phyloP scores from a whole-genome alignment of 2,797 vertebrate species.

The Ceryle rudis region DNA sequence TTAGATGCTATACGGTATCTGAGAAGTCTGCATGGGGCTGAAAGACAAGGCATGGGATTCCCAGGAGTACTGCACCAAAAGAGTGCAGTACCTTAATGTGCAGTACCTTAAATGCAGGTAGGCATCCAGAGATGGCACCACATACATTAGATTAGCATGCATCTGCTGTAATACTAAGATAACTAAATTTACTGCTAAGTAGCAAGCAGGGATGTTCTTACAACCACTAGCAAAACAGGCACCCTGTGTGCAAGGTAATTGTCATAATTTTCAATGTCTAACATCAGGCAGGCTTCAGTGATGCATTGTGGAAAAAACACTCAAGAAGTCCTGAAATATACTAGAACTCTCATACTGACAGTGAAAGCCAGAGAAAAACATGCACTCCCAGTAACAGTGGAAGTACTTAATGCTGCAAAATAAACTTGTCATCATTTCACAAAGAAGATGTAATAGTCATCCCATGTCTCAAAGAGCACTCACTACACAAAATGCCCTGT shows the following conservation, averaged over 20 bases:
- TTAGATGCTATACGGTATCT: background rate
- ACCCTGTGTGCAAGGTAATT: background rate
- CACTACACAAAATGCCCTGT: background rate
- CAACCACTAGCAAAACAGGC: background rate
- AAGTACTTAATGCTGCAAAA: slow-evolving; percentile 34
- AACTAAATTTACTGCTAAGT: background rate
- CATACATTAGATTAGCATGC: background rate
- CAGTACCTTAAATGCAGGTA: background rate
- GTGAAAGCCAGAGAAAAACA: background rate
- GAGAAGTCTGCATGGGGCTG: background rate
- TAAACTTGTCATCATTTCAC: slow-evolving; percentile 17
- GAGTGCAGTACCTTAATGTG: background rate
- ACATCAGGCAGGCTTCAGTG: background rate
- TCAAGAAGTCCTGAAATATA: background rate
- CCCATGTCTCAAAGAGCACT: background rate
- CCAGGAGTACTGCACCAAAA: background rate
- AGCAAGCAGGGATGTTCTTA: background rate
- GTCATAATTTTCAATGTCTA: background rate
- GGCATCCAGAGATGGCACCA: background rate
- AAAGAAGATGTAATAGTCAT: background rate
- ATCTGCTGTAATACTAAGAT: background rate
- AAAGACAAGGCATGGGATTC: background rate
- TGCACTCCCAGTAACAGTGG: background rate
- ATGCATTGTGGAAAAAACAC: background rate
- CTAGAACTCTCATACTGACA: background rate